A percentile compares a stretch with the other conserved stretches of the same genome.
phyloP scores from a whole-genome alignment of 2,113 vertebrate species.

The Pterocles burchelli region DNA sequence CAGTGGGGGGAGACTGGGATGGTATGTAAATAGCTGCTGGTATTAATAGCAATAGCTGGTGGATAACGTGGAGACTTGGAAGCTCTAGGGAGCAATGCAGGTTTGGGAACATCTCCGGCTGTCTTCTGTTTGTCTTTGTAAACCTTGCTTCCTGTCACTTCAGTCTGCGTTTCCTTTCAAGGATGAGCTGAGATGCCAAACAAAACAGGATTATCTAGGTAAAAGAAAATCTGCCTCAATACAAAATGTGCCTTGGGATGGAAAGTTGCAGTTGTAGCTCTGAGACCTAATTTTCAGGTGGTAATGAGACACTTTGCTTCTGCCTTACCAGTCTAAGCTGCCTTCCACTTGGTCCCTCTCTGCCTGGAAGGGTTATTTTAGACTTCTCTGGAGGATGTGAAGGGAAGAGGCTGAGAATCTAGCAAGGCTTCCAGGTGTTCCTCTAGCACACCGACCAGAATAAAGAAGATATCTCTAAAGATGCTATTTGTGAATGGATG shows the following conservation, averaged over 20 bases:
- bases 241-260: background rate
- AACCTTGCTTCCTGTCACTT: background rate
- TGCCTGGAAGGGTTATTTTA: background rate
- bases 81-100: background rate
- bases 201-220: background rate
- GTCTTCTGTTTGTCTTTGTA: background rate
- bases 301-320: background rate
- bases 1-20: background rate
- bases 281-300: background rate
- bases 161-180: background rate
- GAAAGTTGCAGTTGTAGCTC: background rate
- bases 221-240: background rate
- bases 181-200: background rate
- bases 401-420: background rate
- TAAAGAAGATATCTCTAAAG: background rate
- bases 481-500: background rate
- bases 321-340: background rate
- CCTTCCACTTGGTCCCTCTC: background rate
- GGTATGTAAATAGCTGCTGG: background rate
- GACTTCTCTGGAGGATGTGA: background rate
- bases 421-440: background rate
- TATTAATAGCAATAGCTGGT: slow-evolving; percentile 28
- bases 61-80: background rate
- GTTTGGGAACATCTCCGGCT: slow-evolving; percentile 10
- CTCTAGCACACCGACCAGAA: background rate